These are phyloP conservation scores for Phymorhynchus buccinoides DNA, from an alignment of 1,140 invertebrate genomes.

Conservation along the genomic window DNA sequence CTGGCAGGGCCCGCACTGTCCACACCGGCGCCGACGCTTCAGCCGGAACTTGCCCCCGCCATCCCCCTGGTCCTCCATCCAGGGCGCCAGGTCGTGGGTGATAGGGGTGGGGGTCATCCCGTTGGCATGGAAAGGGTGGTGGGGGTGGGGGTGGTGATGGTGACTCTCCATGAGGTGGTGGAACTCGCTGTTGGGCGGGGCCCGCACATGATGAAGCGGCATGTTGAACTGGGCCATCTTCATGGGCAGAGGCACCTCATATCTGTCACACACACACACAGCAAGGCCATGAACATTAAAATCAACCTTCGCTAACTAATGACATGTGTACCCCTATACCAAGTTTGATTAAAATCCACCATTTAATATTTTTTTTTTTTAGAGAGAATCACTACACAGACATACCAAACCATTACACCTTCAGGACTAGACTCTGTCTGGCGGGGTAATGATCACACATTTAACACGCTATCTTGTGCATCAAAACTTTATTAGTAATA, in stretches of 20 bases:
- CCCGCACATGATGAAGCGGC: constrained; percentile 41
- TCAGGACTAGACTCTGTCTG: no score
- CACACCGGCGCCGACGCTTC: constrained; percentile 65
- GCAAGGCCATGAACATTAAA: no score
- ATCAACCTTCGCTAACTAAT: no score
- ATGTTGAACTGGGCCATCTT: constrained; percentile 43
- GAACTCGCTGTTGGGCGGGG: constrained; percentile 18
- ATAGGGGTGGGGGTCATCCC: constrained; percentile 36
- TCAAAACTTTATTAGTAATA: no score
- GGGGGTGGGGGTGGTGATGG: constrained; percentile 28
- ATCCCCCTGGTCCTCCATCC: constrained; percentile 51
- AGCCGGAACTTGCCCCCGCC: constrained; percentile 57
- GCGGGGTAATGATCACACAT: no score
- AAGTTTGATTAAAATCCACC: no score
- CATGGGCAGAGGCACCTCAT: constrained; percentile 32
- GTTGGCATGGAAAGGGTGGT: constrained; percentile 37
- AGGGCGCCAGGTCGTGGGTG: constrained; percentile 34
- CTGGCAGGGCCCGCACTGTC: constrained; percentile 69
- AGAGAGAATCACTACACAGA: no score
- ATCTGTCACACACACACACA: constrained; percentile 8
- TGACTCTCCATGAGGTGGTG: constrained; percentile 30
- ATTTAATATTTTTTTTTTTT: no score
- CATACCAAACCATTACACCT: no score
- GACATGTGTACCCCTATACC: no score
- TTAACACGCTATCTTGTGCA: no score